These are phyloP conservation scores for Buteo buteo DNA, from an alignment of 2,113 vertebrate species.

Conservation along the genomic window DNA sequence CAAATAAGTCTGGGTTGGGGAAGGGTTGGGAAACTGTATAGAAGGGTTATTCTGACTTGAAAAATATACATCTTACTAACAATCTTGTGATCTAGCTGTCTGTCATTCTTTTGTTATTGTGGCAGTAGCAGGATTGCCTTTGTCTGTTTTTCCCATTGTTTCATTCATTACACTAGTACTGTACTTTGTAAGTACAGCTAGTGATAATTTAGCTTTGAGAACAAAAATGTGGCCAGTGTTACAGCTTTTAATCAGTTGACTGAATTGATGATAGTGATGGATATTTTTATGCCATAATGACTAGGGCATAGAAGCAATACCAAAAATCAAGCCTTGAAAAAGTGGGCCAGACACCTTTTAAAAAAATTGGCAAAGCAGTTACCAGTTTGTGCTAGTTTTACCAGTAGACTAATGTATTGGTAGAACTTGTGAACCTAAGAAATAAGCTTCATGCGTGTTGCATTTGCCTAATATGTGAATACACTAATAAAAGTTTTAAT, in stretches of 20 bases:
- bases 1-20: slow-evolving; percentile 63
- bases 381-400: slow-evolving; percentile 80
- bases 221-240: slow-evolving; percentile 72
- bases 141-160: slow-evolving; percentile 61
- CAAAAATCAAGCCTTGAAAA: slow-evolving; percentile 59
- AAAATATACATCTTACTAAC: slow-evolving; percentile 77
- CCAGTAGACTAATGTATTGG: slow-evolving; percentile 84
- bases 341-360: slow-evolving; percentile 37
- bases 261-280: neutral
- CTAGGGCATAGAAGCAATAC: slow-evolving; percentile 68
- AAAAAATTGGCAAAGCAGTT: slow-evolving; percentile 70
- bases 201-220: slow-evolving; percentile 68
- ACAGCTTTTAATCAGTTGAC: slow-evolving; percentile 54
- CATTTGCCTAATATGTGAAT: slow-evolving; percentile 93
- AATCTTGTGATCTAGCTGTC: slow-evolving; percentile 77
- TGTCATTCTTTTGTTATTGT: slow-evolving; percentile 76
- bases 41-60: slow-evolving; percentile 73
- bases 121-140: slow-evolving; percentile 73
- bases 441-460: slow-evolving; percentile 87
- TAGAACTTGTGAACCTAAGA: slow-evolving; percentile 83
- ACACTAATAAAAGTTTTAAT: slow-evolving; percentile 94
- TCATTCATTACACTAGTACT: slow-evolving; percentile 67
- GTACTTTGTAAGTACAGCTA: slow-evolving; percentile 77
- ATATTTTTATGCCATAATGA: slow-evolving; percentile 54
- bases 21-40: slow-evolving; percentile 63